These are phyloP conservation scores for Gephyroberyx darwinii DNA, from an alignment of 2,797 vertebrate genomes.

Conservation along the genomic window DNA sequence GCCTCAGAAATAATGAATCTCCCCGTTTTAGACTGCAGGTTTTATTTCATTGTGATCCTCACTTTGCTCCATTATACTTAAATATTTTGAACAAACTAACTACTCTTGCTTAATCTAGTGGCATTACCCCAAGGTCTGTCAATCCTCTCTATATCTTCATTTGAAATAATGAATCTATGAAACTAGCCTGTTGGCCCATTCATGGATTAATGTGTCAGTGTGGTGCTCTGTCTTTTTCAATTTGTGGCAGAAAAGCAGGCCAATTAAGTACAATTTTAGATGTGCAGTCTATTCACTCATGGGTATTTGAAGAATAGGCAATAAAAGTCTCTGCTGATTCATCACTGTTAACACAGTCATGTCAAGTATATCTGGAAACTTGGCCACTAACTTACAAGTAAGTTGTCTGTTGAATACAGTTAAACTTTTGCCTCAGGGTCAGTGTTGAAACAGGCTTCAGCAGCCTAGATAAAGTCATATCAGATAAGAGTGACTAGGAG, in stretches of 20 bases:
- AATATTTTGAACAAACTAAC: background rate
- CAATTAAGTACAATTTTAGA: background rate
- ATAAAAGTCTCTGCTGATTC: background rate
- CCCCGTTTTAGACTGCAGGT: background rate
- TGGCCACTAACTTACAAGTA: conserved; percentile 25
- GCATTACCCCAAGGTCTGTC: too few species aligned
- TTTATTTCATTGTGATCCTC: background rate
- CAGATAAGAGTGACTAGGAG: conserved; percentile 66
- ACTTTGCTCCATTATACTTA: background rate
- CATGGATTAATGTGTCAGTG: background rate
- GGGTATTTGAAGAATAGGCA: background rate
- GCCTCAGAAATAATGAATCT: background rate
- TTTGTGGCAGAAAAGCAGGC: background rate
- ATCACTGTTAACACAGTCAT: conserved; percentile 31
- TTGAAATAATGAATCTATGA: too few species aligned
- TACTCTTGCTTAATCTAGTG: background rate
- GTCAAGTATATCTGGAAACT: conserved; percentile 18
- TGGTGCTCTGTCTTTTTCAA: background rate
- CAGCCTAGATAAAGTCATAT: conserved; percentile 59
- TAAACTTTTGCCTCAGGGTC: conserved; percentile 54
- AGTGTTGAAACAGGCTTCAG: conserved; percentile 67
- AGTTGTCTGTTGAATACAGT: conserved; percentile 33
- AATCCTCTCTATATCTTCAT: too few species aligned
- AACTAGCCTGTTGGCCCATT: too few species aligned
- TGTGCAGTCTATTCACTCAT: background rate